A percentile compares a stretch with the other conserved stretches of the same genome.
phyloP scores from a whole-genome alignment of 2,113 vertebrate genomes.

The Salvelinus sp. region DNA sequence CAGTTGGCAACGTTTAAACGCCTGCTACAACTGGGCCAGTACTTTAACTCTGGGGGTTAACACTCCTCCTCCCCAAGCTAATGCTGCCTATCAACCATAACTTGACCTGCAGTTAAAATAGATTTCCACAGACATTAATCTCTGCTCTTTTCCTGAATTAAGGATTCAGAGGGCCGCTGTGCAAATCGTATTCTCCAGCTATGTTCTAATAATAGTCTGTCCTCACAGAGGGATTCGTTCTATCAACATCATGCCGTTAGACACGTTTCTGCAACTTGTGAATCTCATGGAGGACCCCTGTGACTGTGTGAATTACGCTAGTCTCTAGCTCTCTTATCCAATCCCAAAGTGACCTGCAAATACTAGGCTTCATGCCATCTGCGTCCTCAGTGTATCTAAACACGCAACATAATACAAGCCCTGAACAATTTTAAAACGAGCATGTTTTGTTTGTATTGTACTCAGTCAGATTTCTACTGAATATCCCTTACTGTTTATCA shows the following conservation, averaged over 20 bases:
- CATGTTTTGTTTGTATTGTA: too few species aligned
- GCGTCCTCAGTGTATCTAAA: too few species aligned
- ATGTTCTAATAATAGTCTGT: constrained; percentile 53
- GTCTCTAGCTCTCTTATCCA: too few species aligned
- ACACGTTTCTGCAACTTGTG: constrained; percentile 19
- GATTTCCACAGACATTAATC: constrained; percentile 64
- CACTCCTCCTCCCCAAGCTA: constrained; percentile 31
- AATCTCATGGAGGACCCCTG: not conserved
- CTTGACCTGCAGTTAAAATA: constrained; percentile 53
- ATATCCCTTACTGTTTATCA: not conserved
- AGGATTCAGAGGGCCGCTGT: constrained; percentile 53
- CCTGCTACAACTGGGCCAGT: constrained; percentile 37
- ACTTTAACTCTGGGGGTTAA: constrained; percentile 43
- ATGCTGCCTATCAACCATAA: constrained; percentile 56
- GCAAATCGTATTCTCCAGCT: constrained; percentile 46
- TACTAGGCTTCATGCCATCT: too few species aligned
- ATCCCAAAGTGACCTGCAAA: too few species aligned
- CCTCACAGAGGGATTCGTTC: too few species aligned
- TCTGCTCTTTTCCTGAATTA: constrained; percentile 54
- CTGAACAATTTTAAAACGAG: too few species aligned
- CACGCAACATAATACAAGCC: too few species aligned
- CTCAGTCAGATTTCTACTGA: too few species aligned
- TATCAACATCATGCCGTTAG: too few species aligned
- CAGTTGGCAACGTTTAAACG: not conserved
- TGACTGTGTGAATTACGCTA: too few species aligned